Conservation (phyloP, 1,140 invertebrate genomes). For the Drosophila nannoptera region DNA sequence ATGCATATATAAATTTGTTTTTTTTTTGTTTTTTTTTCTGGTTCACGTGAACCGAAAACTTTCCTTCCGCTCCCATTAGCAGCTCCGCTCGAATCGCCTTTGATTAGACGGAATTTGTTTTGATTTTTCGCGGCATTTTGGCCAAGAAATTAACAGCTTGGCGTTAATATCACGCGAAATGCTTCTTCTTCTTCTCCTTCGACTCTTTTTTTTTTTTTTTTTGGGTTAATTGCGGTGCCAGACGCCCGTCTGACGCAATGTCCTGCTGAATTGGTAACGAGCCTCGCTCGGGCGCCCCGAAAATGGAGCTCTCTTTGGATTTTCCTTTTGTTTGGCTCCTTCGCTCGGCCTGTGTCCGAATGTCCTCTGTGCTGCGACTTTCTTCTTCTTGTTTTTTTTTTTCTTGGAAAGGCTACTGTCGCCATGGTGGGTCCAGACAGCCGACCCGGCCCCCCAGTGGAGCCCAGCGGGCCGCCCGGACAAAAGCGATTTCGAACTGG, state of each 20-base stretch:
- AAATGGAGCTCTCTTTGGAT: slow-evolving; percentile 2
- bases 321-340: slow-evolving; percentile 26
- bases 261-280: slow-evolving; percentile 27
- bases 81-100: slow-evolving; percentile 14
- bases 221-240: slow-evolving; percentile 27
- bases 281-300: background rate
- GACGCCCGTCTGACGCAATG: slow-evolving; percentile 24
- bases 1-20: too few species aligned
- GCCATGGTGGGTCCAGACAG: slow-evolving; percentile 13
- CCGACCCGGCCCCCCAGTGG: slow-evolving; percentile 8
- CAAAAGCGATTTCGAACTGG: background rate
- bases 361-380: background rate
- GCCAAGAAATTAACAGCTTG: slow-evolving; percentile 19
- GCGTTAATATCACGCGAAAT: slow-evolving; percentile 38
- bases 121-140: background rate
- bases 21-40: background rate
- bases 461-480: too few species aligned
- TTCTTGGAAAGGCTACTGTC: background rate
- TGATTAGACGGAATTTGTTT: slow-evolving; percentile 22
- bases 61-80: slow-evolving; percentile 34
- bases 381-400: background rate
- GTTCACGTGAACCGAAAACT: slow-evolving; percentile 20
- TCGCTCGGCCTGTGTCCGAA: slow-evolving; percentile 4
- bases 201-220: slow-evolving; percentile 7
- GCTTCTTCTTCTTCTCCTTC: slow-evolving; percentile 18